Percentiles rank a stretch among this genome's conserved stretches.
Conservation (phyloP, 2,113 vertebrate species). For the Lagenorhynchus albirostris region DNA sequence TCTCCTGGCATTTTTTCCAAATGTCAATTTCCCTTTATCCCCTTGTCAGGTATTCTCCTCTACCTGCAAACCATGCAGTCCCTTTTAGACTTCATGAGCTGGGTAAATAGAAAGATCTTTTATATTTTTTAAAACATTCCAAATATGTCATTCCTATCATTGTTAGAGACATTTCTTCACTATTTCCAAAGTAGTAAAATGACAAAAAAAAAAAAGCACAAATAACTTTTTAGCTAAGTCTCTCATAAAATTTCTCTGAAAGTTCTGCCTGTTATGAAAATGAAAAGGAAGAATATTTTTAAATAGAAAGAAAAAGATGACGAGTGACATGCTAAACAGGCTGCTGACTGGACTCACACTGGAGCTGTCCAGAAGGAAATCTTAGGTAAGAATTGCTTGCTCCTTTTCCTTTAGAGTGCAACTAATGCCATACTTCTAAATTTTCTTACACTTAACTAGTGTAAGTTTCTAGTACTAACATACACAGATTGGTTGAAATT, state of each 20-base stretch:
- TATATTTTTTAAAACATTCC: not conserved
- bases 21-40: not conserved
- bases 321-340: not conserved
- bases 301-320: not conserved
- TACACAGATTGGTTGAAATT: not conserved
- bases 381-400: not conserved
- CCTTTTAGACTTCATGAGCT: not conserved
- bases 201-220: not conserved
- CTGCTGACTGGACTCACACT: not conserved
- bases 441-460: not conserved
- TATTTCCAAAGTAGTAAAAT: not conserved
- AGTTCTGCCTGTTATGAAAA: not conserved
- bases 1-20: not conserved
- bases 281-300: not conserved
- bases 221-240: not conserved
- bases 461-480: not conserved
- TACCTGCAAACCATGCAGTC: not conserved
- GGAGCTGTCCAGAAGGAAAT: not conserved
- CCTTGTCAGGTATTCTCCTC: not conserved
- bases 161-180: not conserved
- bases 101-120: not conserved
- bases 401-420: not conserved
- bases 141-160: not conserved
- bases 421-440: not conserved
- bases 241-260: not conserved